These are phyloP conservation scores for Drosophila subquinaria DNA, from an alignment of 2,888 invertebrate genomes.

Conservation along the genomic window DNA sequence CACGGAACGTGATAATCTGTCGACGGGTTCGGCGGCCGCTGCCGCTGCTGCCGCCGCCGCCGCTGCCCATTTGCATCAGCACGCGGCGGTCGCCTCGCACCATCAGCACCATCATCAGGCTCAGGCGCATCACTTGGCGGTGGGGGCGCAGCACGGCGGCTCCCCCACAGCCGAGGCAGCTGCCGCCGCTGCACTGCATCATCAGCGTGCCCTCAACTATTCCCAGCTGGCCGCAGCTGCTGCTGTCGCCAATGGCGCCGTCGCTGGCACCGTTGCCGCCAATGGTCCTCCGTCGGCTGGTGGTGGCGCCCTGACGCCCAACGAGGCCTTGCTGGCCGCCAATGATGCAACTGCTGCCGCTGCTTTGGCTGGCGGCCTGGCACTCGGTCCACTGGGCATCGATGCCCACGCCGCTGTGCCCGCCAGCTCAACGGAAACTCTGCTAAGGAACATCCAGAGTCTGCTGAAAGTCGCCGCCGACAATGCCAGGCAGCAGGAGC, in stretches of 20 bases:
- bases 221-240: slow-evolving; percentile 90
- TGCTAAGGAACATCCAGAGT: slow-evolving; percentile 97
- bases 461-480: slow-evolving; percentile 98
- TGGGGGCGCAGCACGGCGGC: slow-evolving; percentile 62
- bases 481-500: slow-evolving; percentile 97
- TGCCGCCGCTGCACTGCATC: slow-evolving; percentile 85
- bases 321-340: slow-evolving; percentile 81
- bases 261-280: slow-evolving; percentile 77
- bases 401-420: slow-evolving; percentile 81
- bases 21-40: slow-evolving; percentile 81
- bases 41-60: slow-evolving; percentile 72
- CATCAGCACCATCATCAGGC: slow-evolving; percentile 36
- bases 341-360: slow-evolving; percentile 83
- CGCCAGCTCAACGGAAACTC: slow-evolving; percentile 93
- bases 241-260: slow-evolving; percentile 86
- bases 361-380: slow-evolving; percentile 81
- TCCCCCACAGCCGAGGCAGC: slow-evolving; percentile 74
- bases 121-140: slow-evolving; percentile 75
- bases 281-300: slow-evolving; percentile 71
- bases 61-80: slow-evolving; percentile 79
- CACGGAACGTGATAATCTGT: slow-evolving; percentile 84
- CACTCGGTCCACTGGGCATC: slow-evolving; percentile 84
- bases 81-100: slow-evolving; percentile 66
- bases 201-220: slow-evolving; percentile 91
- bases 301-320: slow-evolving; percentile 82